Base-by-base conservation (phyloP, 37 sponge, comb jelly and placozoan genomes). In the Haliclona indistincta region DNA sequence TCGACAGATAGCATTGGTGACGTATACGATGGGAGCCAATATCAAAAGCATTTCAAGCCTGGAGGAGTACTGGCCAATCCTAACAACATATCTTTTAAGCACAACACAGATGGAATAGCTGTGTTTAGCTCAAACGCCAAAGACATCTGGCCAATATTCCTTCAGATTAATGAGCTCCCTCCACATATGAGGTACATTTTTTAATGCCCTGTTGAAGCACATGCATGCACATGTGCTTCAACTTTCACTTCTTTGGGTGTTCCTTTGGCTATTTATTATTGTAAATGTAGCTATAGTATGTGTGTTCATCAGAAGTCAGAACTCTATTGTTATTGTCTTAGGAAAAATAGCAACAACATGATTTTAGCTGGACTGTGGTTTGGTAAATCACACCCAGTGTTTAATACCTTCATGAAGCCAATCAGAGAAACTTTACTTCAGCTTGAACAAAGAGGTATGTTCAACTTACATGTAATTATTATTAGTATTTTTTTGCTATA, bases 51-150 rank as follows among this genome's bases (percentile, higher is more conserved):
- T 71, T 36, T 4, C 1, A 47, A 33, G 2, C 34, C 30, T 49
- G 34, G 36, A 5, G 72, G 72, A 3, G 35, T 71, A 4, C 38
- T 71, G 35, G 19, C 36, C 2, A 2, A 71, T 33, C 65, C 77
- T 20, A 64, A 63, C 20, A 76, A 76, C 41, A 29, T 76, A 35
- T 76, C 77, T 13, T 45, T 76, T 10, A 26, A n/a, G 20, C 45
- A 62, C 19, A 76, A 76, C 51, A 76, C 77, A 11, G 77, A 76
- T 76, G 77, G 77, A 3, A 64, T 76, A 26, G 44, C 65, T 45
- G 43, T 76, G 13, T 76, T 76, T 28, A 75, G 23, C 38, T 75
- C 76, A 8, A 60, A 49, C n/a, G 13, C 26, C 29, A 75, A 38
- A 63, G 64, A 75, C 15, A 63, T 75, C 19, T 75, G 76, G 76